Evolutionary conservation across 2,797 vertebrate genomes (phyloP).

Genomic region (Schizopygopsis malacanthus): DNA sequence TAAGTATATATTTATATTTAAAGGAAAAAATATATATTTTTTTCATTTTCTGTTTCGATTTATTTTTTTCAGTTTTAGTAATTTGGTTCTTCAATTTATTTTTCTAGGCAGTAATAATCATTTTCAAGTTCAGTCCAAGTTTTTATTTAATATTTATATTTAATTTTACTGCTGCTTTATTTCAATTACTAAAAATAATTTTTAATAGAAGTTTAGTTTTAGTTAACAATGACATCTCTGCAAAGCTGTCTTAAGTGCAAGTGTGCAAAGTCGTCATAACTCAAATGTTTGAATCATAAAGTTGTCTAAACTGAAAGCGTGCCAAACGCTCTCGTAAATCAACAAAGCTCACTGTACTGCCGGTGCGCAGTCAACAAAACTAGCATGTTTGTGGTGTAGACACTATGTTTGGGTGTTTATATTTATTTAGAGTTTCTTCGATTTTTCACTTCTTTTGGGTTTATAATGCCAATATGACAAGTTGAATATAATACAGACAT

Average conservation of each 20-base stretch:
- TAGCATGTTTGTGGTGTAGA: neutral
- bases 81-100: too few species aligned
- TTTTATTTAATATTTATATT: neutral
- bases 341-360: neutral
- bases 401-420: neutral
- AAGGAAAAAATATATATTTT: too few species aligned
- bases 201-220: neutral
- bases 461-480: neutral
- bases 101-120: neutral
- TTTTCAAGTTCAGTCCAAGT: neutral
- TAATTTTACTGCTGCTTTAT: neutral
- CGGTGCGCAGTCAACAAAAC: neutral
- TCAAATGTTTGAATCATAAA: slow-evolving; percentile 4
- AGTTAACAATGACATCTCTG: neutral
- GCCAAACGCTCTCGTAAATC: neutral
- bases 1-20: too few species aligned
- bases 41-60: neutral
- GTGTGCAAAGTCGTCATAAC: neutral
- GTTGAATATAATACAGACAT: neutral
- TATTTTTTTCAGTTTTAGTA: neutral
- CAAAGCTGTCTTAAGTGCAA: neutral
- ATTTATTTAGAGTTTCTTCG: neutral
- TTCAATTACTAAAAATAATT: neutral
- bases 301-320: neutral
- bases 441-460: neutral